These are phyloP conservation scores for Corythoichthys haematopterus DNA, from an alignment of 2,113 vertebrate species.

Conservation along the genomic window DNA sequence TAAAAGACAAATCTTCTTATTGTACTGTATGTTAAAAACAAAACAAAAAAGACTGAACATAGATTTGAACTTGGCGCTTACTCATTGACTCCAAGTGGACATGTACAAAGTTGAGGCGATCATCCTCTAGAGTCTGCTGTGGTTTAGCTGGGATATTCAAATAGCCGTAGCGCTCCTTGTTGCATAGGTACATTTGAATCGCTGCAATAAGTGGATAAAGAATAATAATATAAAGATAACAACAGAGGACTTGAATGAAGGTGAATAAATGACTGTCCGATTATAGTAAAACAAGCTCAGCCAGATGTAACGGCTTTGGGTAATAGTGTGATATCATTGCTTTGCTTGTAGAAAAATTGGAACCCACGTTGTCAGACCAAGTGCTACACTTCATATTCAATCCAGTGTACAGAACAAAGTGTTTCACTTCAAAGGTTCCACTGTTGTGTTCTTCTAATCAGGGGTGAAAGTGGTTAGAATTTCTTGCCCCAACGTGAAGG, in stretches of 20 bases:
- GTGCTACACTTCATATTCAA: too few species aligned
- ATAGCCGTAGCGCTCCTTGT: constrained; percentile 85
- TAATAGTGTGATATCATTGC: too few species aligned
- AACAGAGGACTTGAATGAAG: too few species aligned
- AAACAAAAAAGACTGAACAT: neutral
- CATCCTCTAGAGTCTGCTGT: constrained; percentile 84
- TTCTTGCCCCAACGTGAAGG: too few species aligned
- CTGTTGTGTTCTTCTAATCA: neutral
- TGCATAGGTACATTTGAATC: constrained; percentile 80
- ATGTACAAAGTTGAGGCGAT: constrained; percentile 86
- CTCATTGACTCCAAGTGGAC: constrained; percentile 85
- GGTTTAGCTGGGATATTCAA: constrained; percentile 83
- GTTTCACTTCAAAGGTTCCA: neutral
- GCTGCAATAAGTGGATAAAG: constrained; percentile 61
- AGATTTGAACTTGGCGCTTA: constrained; percentile 53
- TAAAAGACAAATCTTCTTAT: neutral
- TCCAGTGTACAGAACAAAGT: too few species aligned
- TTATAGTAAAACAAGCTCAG: too few species aligned
- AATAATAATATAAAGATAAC: neutral
- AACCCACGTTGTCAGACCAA: too few species aligned
- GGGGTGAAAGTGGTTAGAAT: neutral
- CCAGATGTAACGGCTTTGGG: too few species aligned
- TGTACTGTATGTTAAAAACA: neutral
- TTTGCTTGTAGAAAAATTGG: too few species aligned
- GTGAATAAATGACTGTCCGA: too few species aligned